Evolutionary conservation across 2,797 vertebrate genomes (phyloP).

Genomic region (Dallia pectoralis): DNA sequence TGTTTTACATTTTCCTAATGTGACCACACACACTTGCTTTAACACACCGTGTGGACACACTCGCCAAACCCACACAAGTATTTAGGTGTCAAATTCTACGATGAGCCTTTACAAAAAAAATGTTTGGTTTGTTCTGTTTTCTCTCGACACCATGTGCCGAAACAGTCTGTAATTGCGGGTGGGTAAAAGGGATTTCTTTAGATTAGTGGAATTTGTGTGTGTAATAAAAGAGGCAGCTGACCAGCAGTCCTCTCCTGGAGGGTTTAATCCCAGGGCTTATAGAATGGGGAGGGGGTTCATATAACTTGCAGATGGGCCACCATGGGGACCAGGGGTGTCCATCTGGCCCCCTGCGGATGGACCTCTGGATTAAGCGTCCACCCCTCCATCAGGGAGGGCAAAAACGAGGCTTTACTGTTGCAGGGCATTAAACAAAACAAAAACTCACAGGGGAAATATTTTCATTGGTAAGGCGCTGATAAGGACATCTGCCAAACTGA

Average conservation of each 20-base stretch:
- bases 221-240: constrained; percentile 77
- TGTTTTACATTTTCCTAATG: constrained; percentile 25
- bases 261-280: constrained; percentile 74
- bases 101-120: constrained; percentile 2
- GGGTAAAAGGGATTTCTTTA: constrained; percentile 70
- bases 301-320: constrained; percentile 73
- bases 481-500: background rate
- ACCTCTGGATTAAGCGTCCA: constrained; percentile 48
- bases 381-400: constrained; percentile 4
- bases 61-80: background rate
- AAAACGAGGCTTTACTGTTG: background rate
- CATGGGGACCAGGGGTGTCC: constrained; percentile 63
- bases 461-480: background rate
- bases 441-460: background rate
- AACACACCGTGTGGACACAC: constrained; percentile 8
- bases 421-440: constrained; percentile 15
- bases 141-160: constrained; percentile 27
- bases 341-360: constrained; percentile 65
- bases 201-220: constrained; percentile 76
- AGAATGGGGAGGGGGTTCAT: constrained; percentile 48
- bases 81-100: constrained; percentile 6
- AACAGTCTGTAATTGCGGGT: constrained; percentile 68
- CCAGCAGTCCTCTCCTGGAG: constrained; percentile 51
- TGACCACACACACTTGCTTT: background rate
- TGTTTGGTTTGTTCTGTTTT: constrained; percentile 25